Conservation (phyloP, 2,888 invertebrate species). For the Formica aserva region DNA sequence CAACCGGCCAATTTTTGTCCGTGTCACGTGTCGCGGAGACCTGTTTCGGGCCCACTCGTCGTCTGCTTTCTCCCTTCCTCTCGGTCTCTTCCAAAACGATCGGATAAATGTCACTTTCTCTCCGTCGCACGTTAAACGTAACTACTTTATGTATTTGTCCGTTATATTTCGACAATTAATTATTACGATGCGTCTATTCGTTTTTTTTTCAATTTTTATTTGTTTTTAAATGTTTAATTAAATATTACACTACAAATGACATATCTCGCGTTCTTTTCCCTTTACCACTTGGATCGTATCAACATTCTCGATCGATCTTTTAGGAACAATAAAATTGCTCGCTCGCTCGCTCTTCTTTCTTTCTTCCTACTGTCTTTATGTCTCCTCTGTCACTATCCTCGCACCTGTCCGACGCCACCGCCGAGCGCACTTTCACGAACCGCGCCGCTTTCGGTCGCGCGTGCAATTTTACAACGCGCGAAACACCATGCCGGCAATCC, state of each 20-base stretch:
- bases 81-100: conserved; percentile 18
- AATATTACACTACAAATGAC: not conserved
- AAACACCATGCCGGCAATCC: not conserved
- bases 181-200: conserved; percentile 29
- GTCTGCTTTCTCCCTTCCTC: conserved; percentile 44
- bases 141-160: conserved; percentile 18
- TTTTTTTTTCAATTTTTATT: conserved; percentile 45
- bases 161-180: conserved; percentile 9
- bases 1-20: conserved; percentile 45
- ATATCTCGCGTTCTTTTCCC: conserved; percentile 49
- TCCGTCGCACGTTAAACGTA: conserved; percentile 32
- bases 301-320: conserved; percentile 14
- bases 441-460: conserved; percentile 50
- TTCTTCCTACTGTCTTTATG: not conserved
- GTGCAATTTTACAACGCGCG: conserved; percentile 23
- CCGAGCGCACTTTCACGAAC: conserved; percentile 65
- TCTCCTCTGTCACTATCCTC: conserved; percentile 45
- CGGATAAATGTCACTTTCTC: conserved; percentile 55
- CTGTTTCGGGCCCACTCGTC: conserved; percentile 30
- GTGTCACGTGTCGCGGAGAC: conserved; percentile 59
- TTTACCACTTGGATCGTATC: not conserved
- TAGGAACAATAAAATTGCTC: conserved; percentile 26
- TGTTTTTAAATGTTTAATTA: conserved; percentile 4
- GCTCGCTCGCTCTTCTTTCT: conserved; percentile 43
- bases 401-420: conserved; percentile 65